Evolutionary conservation across 2,797 vertebrate species (phyloP).

Genomic region (Sparidentex hasta): DNA sequence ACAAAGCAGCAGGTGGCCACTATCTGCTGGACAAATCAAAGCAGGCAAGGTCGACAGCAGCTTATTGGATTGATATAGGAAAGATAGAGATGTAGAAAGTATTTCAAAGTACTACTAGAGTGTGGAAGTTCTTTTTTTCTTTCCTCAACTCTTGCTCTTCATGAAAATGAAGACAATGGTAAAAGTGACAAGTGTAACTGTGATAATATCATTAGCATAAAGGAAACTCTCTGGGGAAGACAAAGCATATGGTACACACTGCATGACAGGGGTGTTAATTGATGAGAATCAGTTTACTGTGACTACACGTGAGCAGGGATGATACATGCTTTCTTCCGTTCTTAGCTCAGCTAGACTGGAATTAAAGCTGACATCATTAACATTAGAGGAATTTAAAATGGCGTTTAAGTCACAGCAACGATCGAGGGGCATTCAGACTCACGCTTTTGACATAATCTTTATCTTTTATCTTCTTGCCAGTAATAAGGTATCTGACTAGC

Average conservation of each 20-base stretch:
- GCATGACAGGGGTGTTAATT: conserved; percentile 56
- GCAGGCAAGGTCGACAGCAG: conserved; percentile 47
- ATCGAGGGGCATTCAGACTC: background rate
- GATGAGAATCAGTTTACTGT: conserved; percentile 42
- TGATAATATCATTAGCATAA: background rate
- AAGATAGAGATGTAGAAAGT: background rate
- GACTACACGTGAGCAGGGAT: background rate
- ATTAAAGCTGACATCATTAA: background rate
- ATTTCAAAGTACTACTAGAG: background rate
- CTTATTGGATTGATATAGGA: conserved; percentile 21
- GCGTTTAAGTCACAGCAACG: background rate
- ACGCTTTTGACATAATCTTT: background rate
- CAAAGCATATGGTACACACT: conserved; percentile 52
- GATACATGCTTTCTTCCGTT: background rate
- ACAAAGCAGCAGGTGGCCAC: conserved; percentile 65
- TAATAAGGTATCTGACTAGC: background rate
- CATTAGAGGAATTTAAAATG: background rate
- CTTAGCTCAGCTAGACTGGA: background rate
- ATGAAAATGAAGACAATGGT: conserved; percentile 29
- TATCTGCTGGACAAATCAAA: conserved; percentile 61
- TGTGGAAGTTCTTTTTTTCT: background rate
- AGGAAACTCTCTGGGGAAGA: conserved; percentile 27
- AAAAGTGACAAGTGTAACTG: conserved; percentile 36
- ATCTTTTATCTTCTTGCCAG: background rate
- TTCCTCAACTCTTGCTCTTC: background rate